A percentile compares a stretch with the other conserved stretches of the same genome.
phyloP scores from a whole-genome alignment of 2,113 vertebrate genomes.

The Malurus melanocephalus region DNA sequence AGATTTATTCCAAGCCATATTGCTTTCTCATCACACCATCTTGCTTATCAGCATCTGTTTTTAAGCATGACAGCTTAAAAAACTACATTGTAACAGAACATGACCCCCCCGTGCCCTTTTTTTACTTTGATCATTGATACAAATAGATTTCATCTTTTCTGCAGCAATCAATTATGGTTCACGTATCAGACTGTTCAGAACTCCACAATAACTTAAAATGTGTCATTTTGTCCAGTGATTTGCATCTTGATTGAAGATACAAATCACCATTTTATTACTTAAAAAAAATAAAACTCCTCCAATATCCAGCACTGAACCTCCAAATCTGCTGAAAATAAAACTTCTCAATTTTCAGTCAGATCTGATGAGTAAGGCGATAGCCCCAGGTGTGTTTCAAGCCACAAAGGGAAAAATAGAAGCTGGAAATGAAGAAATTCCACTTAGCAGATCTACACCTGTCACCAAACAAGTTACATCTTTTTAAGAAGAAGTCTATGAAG shows the following conservation, averaged over 20 bases:
- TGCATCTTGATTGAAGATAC: background rate
- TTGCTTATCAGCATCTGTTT: background rate
- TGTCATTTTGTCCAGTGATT: background rate
- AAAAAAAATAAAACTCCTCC: background rate
- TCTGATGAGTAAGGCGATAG: background rate
- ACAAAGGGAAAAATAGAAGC: background rate
- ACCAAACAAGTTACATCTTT: background rate
- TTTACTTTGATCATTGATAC: background rate
- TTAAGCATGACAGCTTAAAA: background rate
- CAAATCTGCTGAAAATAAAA: background rate
- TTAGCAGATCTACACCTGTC: background rate
- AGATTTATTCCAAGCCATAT: background rate
- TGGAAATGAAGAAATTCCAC: background rate
- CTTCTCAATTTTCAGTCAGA: background rate
- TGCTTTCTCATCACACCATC: background rate
- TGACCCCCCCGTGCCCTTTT: rapidly evolving
- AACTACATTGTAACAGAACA: background rate
- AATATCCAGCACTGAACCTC: background rate
- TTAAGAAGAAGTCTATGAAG: background rate
- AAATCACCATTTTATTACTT: background rate
- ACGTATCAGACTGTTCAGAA: background rate
- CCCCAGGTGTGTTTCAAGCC: background rate
- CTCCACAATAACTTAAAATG: background rate
- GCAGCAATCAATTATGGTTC: background rate
- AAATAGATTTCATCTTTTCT: background rate